phyloP scores from a whole-genome alignment of 2,888 invertebrate genomes.

The Arge pagana region DNA sequence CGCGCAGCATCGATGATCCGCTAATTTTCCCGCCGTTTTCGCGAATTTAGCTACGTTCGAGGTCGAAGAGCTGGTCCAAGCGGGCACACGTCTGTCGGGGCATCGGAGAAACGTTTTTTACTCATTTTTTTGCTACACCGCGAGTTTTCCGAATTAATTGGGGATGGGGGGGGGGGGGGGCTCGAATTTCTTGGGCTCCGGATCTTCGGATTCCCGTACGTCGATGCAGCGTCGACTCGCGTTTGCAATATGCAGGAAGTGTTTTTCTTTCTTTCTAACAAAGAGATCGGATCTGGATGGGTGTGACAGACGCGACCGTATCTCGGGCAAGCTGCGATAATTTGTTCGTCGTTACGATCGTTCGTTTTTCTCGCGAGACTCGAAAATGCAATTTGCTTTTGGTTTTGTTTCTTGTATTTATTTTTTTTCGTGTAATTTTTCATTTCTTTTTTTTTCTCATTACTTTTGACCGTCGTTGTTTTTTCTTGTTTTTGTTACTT shows the following conservation, averaged over 20 bases:
- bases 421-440: constrained; percentile 19
- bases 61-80: constrained; percentile 48
- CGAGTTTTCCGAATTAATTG: no score
- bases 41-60: constrained; percentile 37
- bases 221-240: constrained; percentile 52
- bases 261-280: constrained; percentile 50
- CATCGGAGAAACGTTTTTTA: neutral
- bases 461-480: constrained; percentile 31
- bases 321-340: constrained; percentile 33
- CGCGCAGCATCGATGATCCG: no score
- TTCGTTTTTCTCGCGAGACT: constrained; percentile 22
- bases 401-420: constrained; percentile 30
- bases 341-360: constrained; percentile 9
- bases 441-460: constrained; percentile 23
- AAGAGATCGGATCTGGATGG: constrained; percentile 33
- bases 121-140: no score
- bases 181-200: constrained; percentile 27
- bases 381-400: constrained; percentile 27
- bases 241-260: constrained; percentile 54
- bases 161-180: no score
- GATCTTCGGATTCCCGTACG: constrained; percentile 18
- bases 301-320: constrained; percentile 40
- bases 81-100: constrained; percentile 33
- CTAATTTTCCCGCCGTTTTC: no score
- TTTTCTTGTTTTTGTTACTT: constrained; percentile 1